A percentile compares a stretch with the other conserved stretches of the same genome.
phyloP scores from a whole-genome alignment of 1,140 invertebrate genomes.

The Aphis gossypii region DNA sequence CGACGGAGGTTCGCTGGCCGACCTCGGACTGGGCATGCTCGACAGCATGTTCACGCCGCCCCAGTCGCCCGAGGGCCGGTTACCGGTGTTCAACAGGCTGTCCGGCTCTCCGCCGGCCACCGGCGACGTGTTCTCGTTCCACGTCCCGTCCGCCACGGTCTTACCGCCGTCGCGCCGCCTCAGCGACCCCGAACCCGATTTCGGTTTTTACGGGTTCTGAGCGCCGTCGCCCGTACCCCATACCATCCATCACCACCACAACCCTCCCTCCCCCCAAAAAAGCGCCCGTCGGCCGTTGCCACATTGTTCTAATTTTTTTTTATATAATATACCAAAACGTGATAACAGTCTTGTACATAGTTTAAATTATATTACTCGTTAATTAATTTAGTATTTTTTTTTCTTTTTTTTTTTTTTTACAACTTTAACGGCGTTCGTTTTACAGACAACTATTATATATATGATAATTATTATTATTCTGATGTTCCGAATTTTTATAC shows the following conservation, averaged over 20 bases:
- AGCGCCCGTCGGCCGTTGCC: not conserved
- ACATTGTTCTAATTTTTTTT: constrained; percentile 36
- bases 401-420: constrained; percentile 45
- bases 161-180: constrained; percentile 19
- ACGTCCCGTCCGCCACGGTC: constrained; percentile 17
- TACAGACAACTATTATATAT: not conserved
- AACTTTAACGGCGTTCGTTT: constrained; percentile 9
- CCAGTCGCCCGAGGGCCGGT: constrained; percentile 60
- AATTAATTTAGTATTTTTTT: constrained; percentile 56
- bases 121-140: constrained; percentile 48
- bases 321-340: constrained; percentile 53
- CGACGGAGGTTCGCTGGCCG: constrained; percentile 47
- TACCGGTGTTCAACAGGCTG: constrained; percentile 62
- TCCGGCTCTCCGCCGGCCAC: constrained; percentile 22
- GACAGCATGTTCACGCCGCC: constrained; percentile 59
- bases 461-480: constrained; percentile 4
- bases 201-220: constrained; percentile 40
- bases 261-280: not conserved
- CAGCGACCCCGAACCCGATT: constrained; percentile 46
- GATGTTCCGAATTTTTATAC: constrained; percentile 50
- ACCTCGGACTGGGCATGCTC: constrained; percentile 32
- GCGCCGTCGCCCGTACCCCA: not conserved
- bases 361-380: constrained; percentile 58
- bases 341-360: constrained; percentile 57
- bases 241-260: not conserved